Conservation (phyloP, 1,140 invertebrate genomes). For the Rhysida immarginata region DNA sequence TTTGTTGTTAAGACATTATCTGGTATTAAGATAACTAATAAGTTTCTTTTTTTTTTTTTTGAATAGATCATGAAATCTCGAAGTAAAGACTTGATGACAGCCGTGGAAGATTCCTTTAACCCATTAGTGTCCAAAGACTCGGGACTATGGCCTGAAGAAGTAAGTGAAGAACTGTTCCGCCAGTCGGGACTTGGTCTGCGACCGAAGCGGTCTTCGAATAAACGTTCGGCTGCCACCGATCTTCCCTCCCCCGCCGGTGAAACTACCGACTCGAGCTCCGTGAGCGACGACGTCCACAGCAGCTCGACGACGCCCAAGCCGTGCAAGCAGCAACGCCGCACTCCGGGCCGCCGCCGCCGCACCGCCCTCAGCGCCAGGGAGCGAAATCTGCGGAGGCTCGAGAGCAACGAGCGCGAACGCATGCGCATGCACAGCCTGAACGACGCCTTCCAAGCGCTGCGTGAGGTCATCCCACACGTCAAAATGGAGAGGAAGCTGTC, state of each 20-base stretch:
- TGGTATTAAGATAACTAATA: neutral
- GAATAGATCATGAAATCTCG: slow-evolving; percentile 9
- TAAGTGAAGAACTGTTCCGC: neutral
- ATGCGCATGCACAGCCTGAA: slow-evolving; percentile 79
- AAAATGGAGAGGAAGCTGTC: slow-evolving; percentile 66
- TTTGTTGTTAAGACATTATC: too few species aligned
- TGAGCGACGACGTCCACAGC: slow-evolving; percentile 24
- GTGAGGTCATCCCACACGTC: slow-evolving; percentile 74
- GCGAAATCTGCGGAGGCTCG: slow-evolving; percentile 58
- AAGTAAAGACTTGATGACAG: slow-evolving; percentile 8
- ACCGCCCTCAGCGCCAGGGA: slow-evolving; percentile 57
- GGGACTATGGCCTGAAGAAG: neutral
- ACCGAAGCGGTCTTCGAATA: neutral
- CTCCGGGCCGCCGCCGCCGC: slow-evolving; percentile 39
- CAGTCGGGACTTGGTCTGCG: slow-evolving; percentile 6
- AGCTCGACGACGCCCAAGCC: slow-evolving; percentile 17
- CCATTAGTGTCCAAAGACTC: slow-evolving; percentile 1
- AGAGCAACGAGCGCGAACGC: slow-evolving; percentile 72
- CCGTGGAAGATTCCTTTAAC: slow-evolving; percentile 2
- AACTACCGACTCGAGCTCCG: slow-evolving; percentile 18
- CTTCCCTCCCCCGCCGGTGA: slow-evolving; percentile 11
- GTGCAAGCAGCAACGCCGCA: slow-evolving; percentile 3
- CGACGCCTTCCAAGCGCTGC: slow-evolving; percentile 70
- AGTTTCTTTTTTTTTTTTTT: neutral
- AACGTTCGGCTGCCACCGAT: neutral